Evolutionary conservation across 2,113 vertebrate species (phyloP).

Genomic region (Tretioscincus oriximinensis): DNA sequence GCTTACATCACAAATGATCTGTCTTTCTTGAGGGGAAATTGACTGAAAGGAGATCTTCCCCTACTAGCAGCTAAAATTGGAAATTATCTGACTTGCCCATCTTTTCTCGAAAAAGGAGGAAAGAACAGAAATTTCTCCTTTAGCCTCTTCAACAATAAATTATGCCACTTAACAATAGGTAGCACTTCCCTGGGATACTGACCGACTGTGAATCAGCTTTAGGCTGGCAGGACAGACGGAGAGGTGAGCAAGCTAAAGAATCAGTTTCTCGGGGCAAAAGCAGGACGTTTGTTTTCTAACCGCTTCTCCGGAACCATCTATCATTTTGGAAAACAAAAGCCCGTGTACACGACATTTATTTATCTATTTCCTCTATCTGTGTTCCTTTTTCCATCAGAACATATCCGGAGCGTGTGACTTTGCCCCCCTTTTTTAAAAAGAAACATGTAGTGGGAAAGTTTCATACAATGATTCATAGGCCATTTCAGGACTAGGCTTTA

Average conservation of each 20-base stretch:
- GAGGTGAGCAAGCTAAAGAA: slow-evolving; percentile 51
- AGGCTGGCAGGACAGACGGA: slow-evolving; percentile 49
- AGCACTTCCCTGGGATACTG: slow-evolving; percentile 84
- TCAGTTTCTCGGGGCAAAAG: slow-evolving; percentile 61
- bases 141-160: slow-evolving; percentile 90
- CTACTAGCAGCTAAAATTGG: slow-evolving; percentile 75
- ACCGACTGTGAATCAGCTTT: slow-evolving; percentile 82
- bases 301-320: slow-evolving; percentile 74
- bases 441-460: slow-evolving; percentile 43
- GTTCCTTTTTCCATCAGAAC: slow-evolving; percentile 74
- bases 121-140: slow-evolving; percentile 82
- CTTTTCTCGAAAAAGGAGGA: slow-evolving; percentile 71
- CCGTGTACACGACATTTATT: slow-evolving; percentile 65
- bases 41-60: slow-evolving; percentile 55
- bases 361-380: slow-evolving; percentile 81
- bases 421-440: slow-evolving; percentile 15
- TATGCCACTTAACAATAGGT: slow-evolving; percentile 92
- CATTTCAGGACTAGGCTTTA: neutral
- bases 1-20: neutral
- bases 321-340: slow-evolving; percentile 81
- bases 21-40: slow-evolving; percentile 43
- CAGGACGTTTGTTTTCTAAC: slow-evolving; percentile 76
- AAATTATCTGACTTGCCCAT: slow-evolving; percentile 73
- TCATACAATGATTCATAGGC: neutral
- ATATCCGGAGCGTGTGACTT: slow-evolving; percentile 53